Conservation (phyloP, 2,888 invertebrate species). For the Notodonta ziczac region DNA sequence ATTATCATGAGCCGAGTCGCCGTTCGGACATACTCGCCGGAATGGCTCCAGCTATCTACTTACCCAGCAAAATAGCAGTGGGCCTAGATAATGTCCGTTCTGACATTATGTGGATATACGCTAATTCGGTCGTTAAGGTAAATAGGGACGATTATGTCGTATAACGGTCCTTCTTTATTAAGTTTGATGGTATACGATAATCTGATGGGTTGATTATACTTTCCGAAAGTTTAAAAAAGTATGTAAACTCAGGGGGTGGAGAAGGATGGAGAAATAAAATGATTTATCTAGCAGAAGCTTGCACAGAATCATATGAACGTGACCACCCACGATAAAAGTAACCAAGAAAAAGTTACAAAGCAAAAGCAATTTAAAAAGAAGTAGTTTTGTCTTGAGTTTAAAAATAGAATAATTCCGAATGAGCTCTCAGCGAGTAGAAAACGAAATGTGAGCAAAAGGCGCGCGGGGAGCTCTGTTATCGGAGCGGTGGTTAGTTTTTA, state of each 20-base stretch:
- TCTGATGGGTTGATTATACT: too few relatives aligned
- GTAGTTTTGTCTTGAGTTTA: not conserved
- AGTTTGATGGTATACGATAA: not conserved
- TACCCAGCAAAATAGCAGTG: conserved; percentile 14
- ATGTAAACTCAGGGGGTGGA: too few relatives aligned
- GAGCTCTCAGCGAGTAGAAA: not conserved
- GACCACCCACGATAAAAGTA: too few relatives aligned
- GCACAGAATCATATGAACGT: too few relatives aligned
- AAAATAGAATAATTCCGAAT: not conserved
- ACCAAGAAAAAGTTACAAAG: not conserved
- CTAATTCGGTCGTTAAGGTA: not conserved
- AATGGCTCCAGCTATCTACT: conserved; percentile 17
- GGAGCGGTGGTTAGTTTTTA: conserved; percentile 52
- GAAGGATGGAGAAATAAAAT: too few relatives aligned
- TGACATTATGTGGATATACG: conserved; percentile 1
- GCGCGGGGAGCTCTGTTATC: conserved; percentile 45
- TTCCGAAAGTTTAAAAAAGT: too few relatives aligned
- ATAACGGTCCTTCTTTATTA: not conserved
- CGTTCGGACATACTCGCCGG: conserved; percentile 30
- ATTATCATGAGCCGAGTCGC: conserved; percentile 41
- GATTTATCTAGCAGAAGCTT: too few relatives aligned
- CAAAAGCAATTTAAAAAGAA: not conserved
- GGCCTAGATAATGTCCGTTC: conserved; percentile 3
- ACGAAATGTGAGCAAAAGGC: conserved; percentile 32
- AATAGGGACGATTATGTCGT: not conserved